Evolutionary conservation across 2,113 vertebrate genomes (phyloP), one percentile per base, ranked within the genome.

Genomic region (Podarcis raffonei): DNA sequence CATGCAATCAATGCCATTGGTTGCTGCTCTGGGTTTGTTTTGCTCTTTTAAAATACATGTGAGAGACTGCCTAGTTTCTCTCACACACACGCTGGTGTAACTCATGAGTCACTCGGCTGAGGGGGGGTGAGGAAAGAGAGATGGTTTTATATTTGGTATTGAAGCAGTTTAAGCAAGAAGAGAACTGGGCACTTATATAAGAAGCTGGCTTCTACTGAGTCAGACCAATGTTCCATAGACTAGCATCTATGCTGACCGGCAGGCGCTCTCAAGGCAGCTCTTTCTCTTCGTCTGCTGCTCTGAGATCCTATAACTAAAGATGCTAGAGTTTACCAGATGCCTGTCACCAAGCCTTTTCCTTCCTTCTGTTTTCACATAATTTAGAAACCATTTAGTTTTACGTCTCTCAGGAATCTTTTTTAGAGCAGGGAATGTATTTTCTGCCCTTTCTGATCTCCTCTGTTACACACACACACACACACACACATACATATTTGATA

Each of bases 31-130:
- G 1, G 7, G 23, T 65, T 39, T 57, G 71, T 66, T 77, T n/a
- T 91, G 90, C 84, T 84, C 87, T 79, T 92, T 87, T 83, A 84
- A 6, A 84, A 6, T 89, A 90, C 86, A 90, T 90, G 84, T 62
- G 88, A 57, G 79, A 85, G 22, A 81, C 85, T 91, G 87, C 84
- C 83, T 8, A 1, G 83, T 72, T 69, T 15, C 11, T 15, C 35
- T 39, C 68, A 1, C 68, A 32, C 74, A 66, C 74, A 39, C 75
- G 57, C 30, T 35, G 27, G 30, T 77, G 80, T 83, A 88, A 83
- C 15, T 53, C 84, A 81, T 85, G 53, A 88, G 91, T 81, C 89
- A 84, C 83, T 84, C 90, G 80, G 0, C 42, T 53, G 82, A 11
- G 84, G 0, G 27, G 66, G 6, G 1, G 59, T n/a, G n/a, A n/a